These are phyloP conservation scores for Perca schrenkii DNA, from an alignment of 2,113 vertebrate species.

Conservation along the genomic window DNA sequence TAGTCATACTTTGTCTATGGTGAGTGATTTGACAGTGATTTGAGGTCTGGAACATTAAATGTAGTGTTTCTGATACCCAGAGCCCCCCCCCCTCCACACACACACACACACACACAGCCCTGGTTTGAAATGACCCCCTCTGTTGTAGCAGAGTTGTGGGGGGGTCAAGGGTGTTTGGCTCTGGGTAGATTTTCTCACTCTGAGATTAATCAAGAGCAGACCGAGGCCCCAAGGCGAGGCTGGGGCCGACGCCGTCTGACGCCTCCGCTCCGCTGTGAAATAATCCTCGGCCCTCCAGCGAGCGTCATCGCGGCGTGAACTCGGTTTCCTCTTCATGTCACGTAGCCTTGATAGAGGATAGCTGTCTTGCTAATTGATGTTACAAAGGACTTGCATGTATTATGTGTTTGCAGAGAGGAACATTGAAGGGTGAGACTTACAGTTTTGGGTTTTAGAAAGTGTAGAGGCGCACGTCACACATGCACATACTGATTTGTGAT, in stretches of 20 bases:
- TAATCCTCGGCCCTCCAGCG: conserved; percentile 50
- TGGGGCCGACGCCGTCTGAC: conserved; percentile 67
- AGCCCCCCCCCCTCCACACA: conserved; percentile 20
- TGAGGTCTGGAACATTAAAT: conserved; percentile 62
- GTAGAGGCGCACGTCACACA: neutral
- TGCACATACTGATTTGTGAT: neutral
- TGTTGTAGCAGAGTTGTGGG: conserved; percentile 30
- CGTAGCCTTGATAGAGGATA: neutral
- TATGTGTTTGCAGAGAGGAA: neutral
- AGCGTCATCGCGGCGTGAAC: conserved; percentile 41
- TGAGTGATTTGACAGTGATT: conserved; percentile 14
- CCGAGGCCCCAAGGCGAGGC: conserved; percentile 68
- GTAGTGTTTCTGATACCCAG: conserved; percentile 67
- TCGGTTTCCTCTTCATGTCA: conserved; percentile 33
- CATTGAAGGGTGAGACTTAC: neutral
- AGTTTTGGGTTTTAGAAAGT: neutral
- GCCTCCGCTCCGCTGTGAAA: conserved; percentile 72
- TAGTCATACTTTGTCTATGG: neutral
- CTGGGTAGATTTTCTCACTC: conserved; percentile 74
- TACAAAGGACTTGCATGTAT: neutral
- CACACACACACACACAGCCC: conserved; percentile 2
- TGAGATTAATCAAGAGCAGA: conserved; percentile 82
- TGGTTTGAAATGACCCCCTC: conserved; percentile 71
- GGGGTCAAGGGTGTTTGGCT: conserved; percentile 51
- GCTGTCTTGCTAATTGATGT: conserved; percentile 24